Base-by-base conservation (phyloP, 2,797 vertebrate genomes). In the Microchirus variegatus region DNA sequence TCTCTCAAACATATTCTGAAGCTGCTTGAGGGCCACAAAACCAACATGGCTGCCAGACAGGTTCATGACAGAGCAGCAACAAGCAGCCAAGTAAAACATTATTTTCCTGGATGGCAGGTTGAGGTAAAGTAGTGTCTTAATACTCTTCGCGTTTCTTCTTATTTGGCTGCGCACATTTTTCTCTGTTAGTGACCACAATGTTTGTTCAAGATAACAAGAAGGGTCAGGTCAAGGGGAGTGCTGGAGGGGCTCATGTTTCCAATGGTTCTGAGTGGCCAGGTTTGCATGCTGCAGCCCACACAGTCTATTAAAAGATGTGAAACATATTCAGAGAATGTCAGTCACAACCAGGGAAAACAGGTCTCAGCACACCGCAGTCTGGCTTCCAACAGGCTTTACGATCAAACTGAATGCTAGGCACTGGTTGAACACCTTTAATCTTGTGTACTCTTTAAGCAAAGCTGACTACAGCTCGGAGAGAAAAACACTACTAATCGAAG, bases 301-400 rank as follows among this genome's bases (percentile, higher is more conserved):
- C 53, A 48, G 62, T 83, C 90, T 86, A 91, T 91, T 93, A 91
- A 91, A 93, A 91, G 89, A 90, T 73, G 77, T 51, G 69, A 87
- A 87, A 86, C 82, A 78, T 78, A 90, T 90, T 92, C 80, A 73
- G 79, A 88, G 86, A 92, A 92, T 88, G 87, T 63, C 59, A 67
- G 77, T 70, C 46, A 2, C 72, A 77, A 85, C 82, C 78, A 84
- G 85, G 85, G 69, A 80, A 84, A 87, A 75, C 44, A 61, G 48
- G 60, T 43, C 56, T 66, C 46, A 10, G 59, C 42, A 49, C 57
- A 55, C 45, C 48, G 56, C 72, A 59, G 53, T 59, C 53, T 71
- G 38, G 48, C 57, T 73, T 76, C 60, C 62, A 72, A 73, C 49
- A 53, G 41, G 44, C 68, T 57, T 67, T 44, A 10, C 62, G 56